Evolutionary conservation across 2,888 invertebrate species (phyloP), one percentile per base, ranked within the genome.

Genomic region (Dolomedes plantarius): DNA sequence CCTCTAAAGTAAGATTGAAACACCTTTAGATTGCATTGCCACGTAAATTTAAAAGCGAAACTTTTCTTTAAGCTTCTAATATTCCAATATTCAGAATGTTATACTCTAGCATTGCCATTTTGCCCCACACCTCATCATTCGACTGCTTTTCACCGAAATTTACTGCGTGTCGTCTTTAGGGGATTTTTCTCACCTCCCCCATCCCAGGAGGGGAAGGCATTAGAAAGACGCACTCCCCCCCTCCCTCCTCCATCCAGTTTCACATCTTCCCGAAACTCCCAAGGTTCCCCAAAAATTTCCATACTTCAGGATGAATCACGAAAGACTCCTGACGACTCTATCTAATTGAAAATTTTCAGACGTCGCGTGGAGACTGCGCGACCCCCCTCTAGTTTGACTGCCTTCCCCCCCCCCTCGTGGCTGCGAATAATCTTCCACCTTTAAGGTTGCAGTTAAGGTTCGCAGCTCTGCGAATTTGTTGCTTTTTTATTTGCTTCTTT

Each of bases 301-400:
- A 85, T 85, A 85, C 77, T 85, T 85, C 77, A 77, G 68, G 73
- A 85, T 85, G 83, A 85, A 85, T 85, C 83, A 85, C 83, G 83
- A 73, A 81, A 69, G 65, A 50, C 65, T 80, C 72, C 73, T 72
- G 83, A 85, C 83, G 83, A 85, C 77, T 85, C 83, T 85, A 85
- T 85, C 83, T 85, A 85, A 85, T 85, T 85, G 83, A 85, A 85
- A 85, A 85, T 85, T 85, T 85, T 85, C 83, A 56, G 82, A 83
- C 82, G 82, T 83, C 75, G 75, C 71, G 62, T 82, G 68, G 36
- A 39, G 36, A 27, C 36, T 46, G 27, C 46, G 28, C 9, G 28
- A 27, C 31, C 29, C 65, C 46, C 31, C 56, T 31, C 31, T 5
- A 29, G 23, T n/a, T 13, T 71, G 6, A 64, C 16, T n/a, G 62